These are phyloP conservation scores for Synanthedon vespiformis DNA, from an alignment of 2,888 invertebrate genomes.

Conservation along the genomic window DNA sequence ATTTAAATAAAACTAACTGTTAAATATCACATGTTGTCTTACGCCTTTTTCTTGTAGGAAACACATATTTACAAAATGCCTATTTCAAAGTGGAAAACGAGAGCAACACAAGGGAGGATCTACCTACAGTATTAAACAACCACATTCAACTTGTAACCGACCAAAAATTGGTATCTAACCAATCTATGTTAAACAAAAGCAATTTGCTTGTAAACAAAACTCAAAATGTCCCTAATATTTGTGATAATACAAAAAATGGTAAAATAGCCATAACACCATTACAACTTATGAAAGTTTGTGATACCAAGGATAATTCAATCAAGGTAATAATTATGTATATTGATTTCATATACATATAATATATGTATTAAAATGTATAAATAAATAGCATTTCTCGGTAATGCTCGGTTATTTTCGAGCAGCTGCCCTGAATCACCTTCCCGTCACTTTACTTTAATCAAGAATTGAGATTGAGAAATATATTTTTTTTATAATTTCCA, in stretches of 20 bases:
- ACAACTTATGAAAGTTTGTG: conserved; percentile 21
- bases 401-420: no score
- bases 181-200: conserved; percentile 29
- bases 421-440: no score
- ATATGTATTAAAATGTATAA: no score
- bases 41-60: conserved; percentile 22
- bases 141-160: conserved; percentile 32
- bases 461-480: no score
- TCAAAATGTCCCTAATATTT: conserved; percentile 21
- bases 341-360: no score
- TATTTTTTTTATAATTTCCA: no score
- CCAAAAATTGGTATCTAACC: conserved; percentile 33
- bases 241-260: conserved; percentile 34
- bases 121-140: conserved; percentile 21
- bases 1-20: no score
- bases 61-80: conserved; percentile 31
- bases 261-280: conserved; percentile 42
- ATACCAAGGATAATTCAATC: conserved; percentile 3
- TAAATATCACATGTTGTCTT: no score
- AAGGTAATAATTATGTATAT: no score
- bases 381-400: no score
- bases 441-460: no score
- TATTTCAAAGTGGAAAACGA: conserved; percentile 60
- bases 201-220: conserved; percentile 17
- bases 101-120: conserved; percentile 26